Percentiles rank a stretch among this genome's conserved stretches.
These are phyloP conservation scores for Alosa alosa DNA, from an alignment of 2,113 vertebrate species.

Conservation along the genomic window DNA sequence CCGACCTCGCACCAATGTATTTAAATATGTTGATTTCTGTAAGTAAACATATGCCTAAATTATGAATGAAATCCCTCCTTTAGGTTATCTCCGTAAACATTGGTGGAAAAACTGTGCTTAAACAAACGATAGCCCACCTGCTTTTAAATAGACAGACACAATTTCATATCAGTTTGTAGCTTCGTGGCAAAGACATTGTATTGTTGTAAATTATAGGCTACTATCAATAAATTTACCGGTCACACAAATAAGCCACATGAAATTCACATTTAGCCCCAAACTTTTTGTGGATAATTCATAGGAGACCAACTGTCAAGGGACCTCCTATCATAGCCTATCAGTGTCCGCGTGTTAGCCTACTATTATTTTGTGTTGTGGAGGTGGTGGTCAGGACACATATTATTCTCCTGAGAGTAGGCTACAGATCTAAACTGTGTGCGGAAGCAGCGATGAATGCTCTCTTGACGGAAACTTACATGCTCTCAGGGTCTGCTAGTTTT, in stretches of 20 bases:
- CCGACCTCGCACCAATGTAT: not conserved
- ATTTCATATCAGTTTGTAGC: not conserved
- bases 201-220: not conserved
- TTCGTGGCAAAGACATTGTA: not conserved
- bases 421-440: not conserved
- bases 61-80: not conserved
- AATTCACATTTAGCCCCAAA: not conserved
- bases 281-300: not conserved
- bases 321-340: no score
- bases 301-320: no score
- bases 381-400: not conserved
- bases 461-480: not conserved
- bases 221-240: not conserved
- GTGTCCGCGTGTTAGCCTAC: no score
- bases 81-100: not conserved
- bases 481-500: not conserved
- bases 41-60: no score
- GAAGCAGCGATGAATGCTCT: not conserved
- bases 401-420: not conserved
- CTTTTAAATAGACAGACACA: no score
- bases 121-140: no score
- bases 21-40: no score
- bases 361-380: not conserved
- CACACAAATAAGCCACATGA: not conserved
- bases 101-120: not conserved